Base-by-base conservation (phyloP, 2,797 vertebrate species). In the Thunnus albacares region DNA sequence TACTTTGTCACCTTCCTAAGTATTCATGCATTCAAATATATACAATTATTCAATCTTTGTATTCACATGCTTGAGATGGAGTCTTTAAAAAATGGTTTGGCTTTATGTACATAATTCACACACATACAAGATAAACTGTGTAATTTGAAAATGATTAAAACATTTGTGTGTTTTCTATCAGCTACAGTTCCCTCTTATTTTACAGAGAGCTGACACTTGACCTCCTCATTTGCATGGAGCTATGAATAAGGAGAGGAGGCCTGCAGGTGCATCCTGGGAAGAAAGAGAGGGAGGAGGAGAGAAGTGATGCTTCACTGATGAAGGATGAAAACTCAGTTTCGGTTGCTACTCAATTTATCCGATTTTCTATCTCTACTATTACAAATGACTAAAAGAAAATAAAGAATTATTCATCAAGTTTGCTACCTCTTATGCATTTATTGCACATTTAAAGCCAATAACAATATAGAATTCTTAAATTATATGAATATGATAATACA, bases 241-340 rank as follows among this genome's bases (percentile, higher is more conserved):
- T 83, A 43, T 43, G 70, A 80, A 82, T 62, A 58, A 70, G 71
- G 63, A 65, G 45, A 38, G 20, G 53, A 57, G 28, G 33, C 24
- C 35, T 63, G 69, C 81, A 82, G 80, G 60, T 89, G 84, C 70
- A 75, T 83, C 79, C 86, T 77, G 60, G 17, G 2, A 13, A 43
- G 13, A 4, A 43, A 43, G 12, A 43, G 41, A 43, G 3, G 41
- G 41, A 43, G 3, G 22, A 24, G 24, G 28, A 30, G 28, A 30
- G 28, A 30, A 5, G 28, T 30, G 41, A 43, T 14, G 41, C 12
- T 43, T 43, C 41, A 14, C 41, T 13, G 41, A 43, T 12, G 38
- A 1, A 38, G 11, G 3, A 43, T 3, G 41, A 43, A 13, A 43
- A 30, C 28, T 30, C 28, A 30, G 28, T 30, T 30, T 30, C 28